Evolutionary conservation across 53 echinoderm and acorn worm species (phyloP), one percentile per base, ranked within the genome.

Genomic region (Hippasteria phrygiana): DNA sequence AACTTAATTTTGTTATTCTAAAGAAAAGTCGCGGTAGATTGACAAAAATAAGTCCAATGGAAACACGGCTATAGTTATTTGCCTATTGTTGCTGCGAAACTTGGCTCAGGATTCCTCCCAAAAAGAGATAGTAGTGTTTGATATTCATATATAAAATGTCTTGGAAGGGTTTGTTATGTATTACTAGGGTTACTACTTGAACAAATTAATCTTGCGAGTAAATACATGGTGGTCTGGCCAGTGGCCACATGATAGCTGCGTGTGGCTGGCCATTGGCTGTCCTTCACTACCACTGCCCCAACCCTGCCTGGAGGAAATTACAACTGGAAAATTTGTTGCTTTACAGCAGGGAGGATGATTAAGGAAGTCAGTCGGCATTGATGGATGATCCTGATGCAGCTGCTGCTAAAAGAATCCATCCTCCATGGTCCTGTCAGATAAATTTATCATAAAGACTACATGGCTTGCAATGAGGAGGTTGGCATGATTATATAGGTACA

Each of bases 311-410:
- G 29, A 66, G 81, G 81, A 81, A 81, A 81, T 81, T 81, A 65
- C 37, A n/a, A 43, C 81, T 45, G 65, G 81, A 14, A 1, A 27
- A 65, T 66, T 26, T 81, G 43, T 62, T 22, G 59, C 79, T 79
- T 38, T 79, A 26, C 59, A 11, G 11, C 2, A 28, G 43, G 65
- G 18, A 4, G n/a, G 81, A 18, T 64, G 43, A 28, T 81, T 27
- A 64, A 64, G 81, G 64, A 81, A 81, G 63, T 32, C 81, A 81
- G 43, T 81, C 5, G 16, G n/a, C 9, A 81, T 72, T 62, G 81
- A 81, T 81, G 63, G 64, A 81, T 81, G 62, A 14, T 16, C 5
- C 5, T 12, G 11, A 33, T 67, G 32, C 11, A 67, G 67, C 47
- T 74, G 74, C 28, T 63, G 14, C 27, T 29, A 63, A 33, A 69